Percentiles rank a stretch among this genome's conserved stretches.
phyloP scores from a whole-genome alignment of 2,888 invertebrate genomes.

The Scaptomyza cyrtandrae region DNA sequence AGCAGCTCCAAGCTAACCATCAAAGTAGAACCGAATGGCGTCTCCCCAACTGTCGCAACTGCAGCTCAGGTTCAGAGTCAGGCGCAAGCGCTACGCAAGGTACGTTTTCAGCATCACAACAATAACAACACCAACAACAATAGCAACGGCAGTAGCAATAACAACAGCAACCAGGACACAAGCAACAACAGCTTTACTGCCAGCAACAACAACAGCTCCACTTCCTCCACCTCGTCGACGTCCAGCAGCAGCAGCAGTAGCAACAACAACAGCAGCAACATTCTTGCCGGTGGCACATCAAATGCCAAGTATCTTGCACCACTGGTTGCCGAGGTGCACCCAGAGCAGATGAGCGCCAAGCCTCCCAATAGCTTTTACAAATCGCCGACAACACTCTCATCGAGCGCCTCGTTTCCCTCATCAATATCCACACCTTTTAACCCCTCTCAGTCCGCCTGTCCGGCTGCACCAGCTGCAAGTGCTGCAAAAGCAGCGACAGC shows the following conservation, averaged over 20 bases:
- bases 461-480: conserved; percentile 83
- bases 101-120: conserved; percentile 70
- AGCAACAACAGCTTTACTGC: conserved; percentile 34
- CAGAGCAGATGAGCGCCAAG: conserved; percentile 79
- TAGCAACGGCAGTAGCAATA: conserved; percentile 45
- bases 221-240: conserved; percentile 49
- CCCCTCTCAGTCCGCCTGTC: conserved; percentile 82
- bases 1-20: conserved; percentile 43
- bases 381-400: conserved; percentile 81
- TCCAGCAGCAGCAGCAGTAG: conserved; percentile 26
- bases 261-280: conserved; percentile 34
- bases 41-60: conserved; percentile 14
- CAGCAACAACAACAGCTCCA: conserved; percentile 36
- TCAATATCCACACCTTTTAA: conserved; percentile 82
- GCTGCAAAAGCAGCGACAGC: conserved; percentile 84
- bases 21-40: conserved; percentile 64
- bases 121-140: conserved; percentile 30
- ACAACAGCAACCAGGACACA: conserved; percentile 40
- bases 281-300: conserved; percentile 66
- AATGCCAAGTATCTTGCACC: conserved; percentile 82
- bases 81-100: conserved; percentile 66
- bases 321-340: conserved; percentile 83
- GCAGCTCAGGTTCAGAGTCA: conserved; percentile 40
- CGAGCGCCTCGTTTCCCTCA: conserved; percentile 81
- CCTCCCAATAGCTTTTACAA: conserved; percentile 75